phyloP scores from a whole-genome alignment of 2,113 vertebrate species.

The Sarotherodon lohbergeri region DNA sequence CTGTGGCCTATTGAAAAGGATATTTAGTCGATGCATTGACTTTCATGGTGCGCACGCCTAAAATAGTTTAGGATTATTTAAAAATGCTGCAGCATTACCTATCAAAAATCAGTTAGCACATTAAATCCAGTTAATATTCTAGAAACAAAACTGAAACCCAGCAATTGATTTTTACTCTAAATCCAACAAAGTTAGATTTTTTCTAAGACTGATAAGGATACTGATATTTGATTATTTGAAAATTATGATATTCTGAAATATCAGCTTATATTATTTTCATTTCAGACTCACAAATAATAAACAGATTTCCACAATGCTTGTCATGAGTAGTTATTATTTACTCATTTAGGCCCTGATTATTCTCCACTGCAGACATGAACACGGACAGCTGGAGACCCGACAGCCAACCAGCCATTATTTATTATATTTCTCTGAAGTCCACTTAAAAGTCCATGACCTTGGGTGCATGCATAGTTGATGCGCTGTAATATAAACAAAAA shows the following conservation, averaged over 20 bases:
- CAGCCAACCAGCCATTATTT: background rate
- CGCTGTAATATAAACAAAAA: background rate
- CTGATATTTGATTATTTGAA: background rate
- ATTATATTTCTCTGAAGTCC: background rate
- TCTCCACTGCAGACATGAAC: background rate
- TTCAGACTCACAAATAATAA: background rate
- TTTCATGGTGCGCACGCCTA: background rate
- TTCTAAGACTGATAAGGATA: background rate
- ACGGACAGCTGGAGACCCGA: background rate
- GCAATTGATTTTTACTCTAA: background rate
- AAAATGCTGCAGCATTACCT: background rate
- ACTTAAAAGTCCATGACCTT: background rate
- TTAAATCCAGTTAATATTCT: background rate
- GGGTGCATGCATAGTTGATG: background rate
- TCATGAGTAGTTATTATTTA: background rate
- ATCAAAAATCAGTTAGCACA: background rate
- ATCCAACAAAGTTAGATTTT: background rate
- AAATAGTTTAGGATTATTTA: background rate
- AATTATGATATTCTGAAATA: background rate
- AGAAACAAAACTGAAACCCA: background rate
- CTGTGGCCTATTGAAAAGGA: background rate
- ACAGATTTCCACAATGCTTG: background rate
- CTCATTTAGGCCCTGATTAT: background rate
- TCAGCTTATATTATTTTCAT: background rate
- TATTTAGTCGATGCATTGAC: background rate